phyloP scores from a whole-genome alignment of 1,140 invertebrate genomes.

The Drosophila ogumai region DNA sequence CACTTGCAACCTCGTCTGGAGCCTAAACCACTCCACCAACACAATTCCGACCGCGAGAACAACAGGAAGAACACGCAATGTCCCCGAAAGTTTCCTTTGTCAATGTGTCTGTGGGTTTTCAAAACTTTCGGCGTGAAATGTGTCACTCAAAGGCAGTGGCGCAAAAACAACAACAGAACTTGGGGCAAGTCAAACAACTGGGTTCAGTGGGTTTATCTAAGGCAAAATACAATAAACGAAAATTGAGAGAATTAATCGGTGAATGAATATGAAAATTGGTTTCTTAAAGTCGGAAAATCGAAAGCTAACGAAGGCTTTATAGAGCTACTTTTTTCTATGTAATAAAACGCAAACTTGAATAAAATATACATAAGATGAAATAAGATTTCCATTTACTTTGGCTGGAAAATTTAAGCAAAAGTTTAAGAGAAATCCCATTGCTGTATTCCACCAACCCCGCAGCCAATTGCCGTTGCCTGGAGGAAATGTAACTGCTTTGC shows the following conservation, averaged over 20 bases:
- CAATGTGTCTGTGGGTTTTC: conserved; percentile 27
- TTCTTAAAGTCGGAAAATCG: conserved; percentile 8
- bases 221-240: conserved; percentile 15
- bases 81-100: conserved; percentile 43
- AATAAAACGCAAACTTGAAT: not conserved
- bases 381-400: not conserved
- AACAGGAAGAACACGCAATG: conserved; percentile 26
- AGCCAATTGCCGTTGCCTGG: conserved; percentile 9
- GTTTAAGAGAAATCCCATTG: too few species aligned
- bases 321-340: not conserved
- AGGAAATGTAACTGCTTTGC: conserved; percentile 16
- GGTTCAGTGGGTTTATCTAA: conserved; percentile 25
- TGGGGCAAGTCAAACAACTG: conserved; percentile 43
- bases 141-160: conserved; percentile 62
- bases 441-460: not conserved
- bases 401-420: not conserved
- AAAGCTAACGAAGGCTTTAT: not conserved
- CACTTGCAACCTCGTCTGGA: conserved; percentile 21
- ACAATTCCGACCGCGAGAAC: conserved; percentile 30
- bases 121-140: conserved; percentile 66
- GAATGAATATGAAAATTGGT: conserved; percentile 1
- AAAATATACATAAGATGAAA: not conserved
- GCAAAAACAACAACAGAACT: conserved; percentile 50
- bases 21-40: conserved; percentile 62
- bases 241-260: not conserved